Percentiles rank a stretch among this genome's conserved stretches.
phyloP scores from a whole-genome alignment of 2,113 vertebrate genomes.

The Cavia porcellus region DNA sequence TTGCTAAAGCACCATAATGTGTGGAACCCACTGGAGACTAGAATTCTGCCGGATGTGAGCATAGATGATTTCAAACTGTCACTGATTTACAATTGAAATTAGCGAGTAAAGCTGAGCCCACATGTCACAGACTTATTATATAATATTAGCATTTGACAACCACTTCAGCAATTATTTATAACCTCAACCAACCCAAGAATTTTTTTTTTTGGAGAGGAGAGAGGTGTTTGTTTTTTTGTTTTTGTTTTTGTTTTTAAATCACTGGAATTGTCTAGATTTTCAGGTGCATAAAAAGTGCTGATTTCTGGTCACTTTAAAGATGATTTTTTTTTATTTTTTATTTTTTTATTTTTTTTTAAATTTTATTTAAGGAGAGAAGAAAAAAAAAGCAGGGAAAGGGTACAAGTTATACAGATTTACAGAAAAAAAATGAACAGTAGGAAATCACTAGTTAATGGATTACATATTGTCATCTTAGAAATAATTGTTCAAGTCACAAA shows the following conservation, averaged over 20 bases:
- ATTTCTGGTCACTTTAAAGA: not conserved
- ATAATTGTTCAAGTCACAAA: too few relatives aligned
- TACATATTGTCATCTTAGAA: too few relatives aligned
- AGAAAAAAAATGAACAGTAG: too few relatives aligned
- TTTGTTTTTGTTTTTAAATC: not conserved
- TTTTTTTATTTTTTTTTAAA: too few relatives aligned
- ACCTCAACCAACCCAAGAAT: not conserved
- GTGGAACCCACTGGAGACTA: not conserved
- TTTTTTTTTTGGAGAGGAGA: not conserved
- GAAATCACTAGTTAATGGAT: too few relatives aligned
- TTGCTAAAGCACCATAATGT: not conserved
- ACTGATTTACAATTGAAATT: not conserved
- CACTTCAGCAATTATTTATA: not conserved
- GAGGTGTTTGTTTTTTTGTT: not conserved
- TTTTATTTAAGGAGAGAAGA: too few relatives aligned
- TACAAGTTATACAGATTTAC: too few relatives aligned
- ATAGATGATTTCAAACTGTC: not conserved
- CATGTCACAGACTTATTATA: not conserved
- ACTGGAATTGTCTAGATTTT: not conserved
- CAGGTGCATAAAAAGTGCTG: not conserved
- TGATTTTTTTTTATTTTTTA: too few relatives aligned
- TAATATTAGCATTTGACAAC: not conserved
- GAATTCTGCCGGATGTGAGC: accelerated
- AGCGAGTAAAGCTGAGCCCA: not conserved
- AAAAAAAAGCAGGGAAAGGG: too few relatives aligned